Evolutionary conservation across 2,888 invertebrate genomes (phyloP), one percentile per base, ranked within the genome.

Genomic region (Ceramica pisi): DNA sequence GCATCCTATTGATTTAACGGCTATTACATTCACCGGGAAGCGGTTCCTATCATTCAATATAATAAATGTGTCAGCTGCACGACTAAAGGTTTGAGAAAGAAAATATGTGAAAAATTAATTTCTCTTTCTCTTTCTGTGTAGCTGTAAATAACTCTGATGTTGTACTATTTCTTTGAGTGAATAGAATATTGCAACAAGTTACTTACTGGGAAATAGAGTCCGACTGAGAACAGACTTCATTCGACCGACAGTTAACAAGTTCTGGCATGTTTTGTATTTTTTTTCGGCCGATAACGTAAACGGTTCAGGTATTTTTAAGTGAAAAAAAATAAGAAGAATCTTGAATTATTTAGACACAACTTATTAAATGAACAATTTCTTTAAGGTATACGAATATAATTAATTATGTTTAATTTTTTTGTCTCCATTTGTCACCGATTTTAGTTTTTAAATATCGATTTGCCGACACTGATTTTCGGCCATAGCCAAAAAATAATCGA

Each of bases 1-100:
- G 83, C 83, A 86, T 88, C 82, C 85, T 77, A 86, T 86, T 83
- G 81, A 79, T 83, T 76, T 75, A 83, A 78, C 75, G 75, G 59
- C 51, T 63, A 57, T 56, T 63, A 65, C 26, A 61, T 56, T 61
- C 50, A 61, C 55, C 50, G 78, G 78, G 53, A 57, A 35, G 63
- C 31, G 46, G 70, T 46, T 31, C 57, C 51, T 72, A 38, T 57
- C 44, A 44, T 46, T n/a, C 50, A 38, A 57, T 66, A 21, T 63
- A 44, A 10, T 60, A 60, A 60, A 55, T 26, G 72, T 56, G 41
- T 44, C 44, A 71, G 31, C 48, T 46, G 35, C 16, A 59, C 44
- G 14, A 31, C n/a, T 23, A 46, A 21, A 48, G 6, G 12, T 10
- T 16, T n/a, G 3, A 69, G 9, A 21, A 44, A 31, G 16, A n/a